Evolutionary conservation across 2,797 vertebrate species (phyloP), one percentile per base, ranked within the genome.

Genomic region (Myripristis murdjan): DNA sequence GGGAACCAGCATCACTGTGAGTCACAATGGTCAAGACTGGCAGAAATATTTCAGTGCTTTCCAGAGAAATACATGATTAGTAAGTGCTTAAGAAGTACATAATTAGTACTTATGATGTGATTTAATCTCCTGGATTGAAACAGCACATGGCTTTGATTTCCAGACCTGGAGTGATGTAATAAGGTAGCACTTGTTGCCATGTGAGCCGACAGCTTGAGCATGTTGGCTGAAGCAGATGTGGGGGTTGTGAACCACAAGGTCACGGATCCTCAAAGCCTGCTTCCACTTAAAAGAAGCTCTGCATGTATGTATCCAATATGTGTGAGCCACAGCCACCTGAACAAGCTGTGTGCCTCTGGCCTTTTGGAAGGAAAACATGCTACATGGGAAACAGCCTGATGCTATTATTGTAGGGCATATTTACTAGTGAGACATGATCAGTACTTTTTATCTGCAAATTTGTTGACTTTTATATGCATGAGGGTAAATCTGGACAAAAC

Each of bases 221-320:
- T 39, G 11, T 53, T 23, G 49, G 31, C 3, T 35, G 16, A 35
- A 44, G 35, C 37, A 47, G 20, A 47, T 54, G 24, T 1, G 28
- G 61, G 35, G 18, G 61, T 43, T 57, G 58, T 31, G 53, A 47
- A 67, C 77, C 68, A 59, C 16, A 35, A 64, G 18, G 31, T 62
- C 54, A 71, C 24, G 61, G 54, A 64, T 18, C 66, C 31, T 18
- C 62, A 52, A 1, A 3, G 35, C 64, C 11, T 22, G 20, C 65
- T 66, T 56, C 48, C 69, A 57, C 23, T 48, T 33, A 2, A 56
- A 58, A 54, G 15, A 22, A 52, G 56, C 12, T 8, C 47, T 24
- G 18, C 39, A 33, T 14, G 47, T 69, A 64, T 62, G 31, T 39
- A 9, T 62, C 18, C 9, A 48, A 11, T 12, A n/a, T 31, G 39